Evolutionary conservation across 1,140 invertebrate species (phyloP), one percentile per base, ranked within the genome.

Genomic region (Sycophaga agraensis): DNA sequence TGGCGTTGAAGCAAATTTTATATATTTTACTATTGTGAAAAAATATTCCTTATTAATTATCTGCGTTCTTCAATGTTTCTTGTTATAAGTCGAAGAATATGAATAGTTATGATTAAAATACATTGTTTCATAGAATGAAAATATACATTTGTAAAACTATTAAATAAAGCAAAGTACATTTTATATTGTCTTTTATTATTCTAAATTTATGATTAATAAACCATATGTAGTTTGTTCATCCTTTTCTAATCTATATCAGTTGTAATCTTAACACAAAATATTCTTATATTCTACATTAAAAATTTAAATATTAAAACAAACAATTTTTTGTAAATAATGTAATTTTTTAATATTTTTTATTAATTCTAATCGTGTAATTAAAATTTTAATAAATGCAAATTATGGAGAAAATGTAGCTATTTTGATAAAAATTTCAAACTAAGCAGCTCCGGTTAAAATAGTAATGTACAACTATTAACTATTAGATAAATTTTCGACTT

Each of bases 1-100:
- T 35, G 16, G 39, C 35, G 28, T 57, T 57, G 6, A 45, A 57
- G 34, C 22, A 58, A 49, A 57, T 26, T 26, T 50, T 54, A 60
- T 60, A 59, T 53, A 53, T 54, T 53, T 60, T 59, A 43, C 19
- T 54, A 54, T 42, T 7, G 12, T 14, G 31, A 53, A 39, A 17
- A 39, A 4, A 12, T 26, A 26, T 17, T 6, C 19, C 37, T 9
- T 35, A 53, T 21, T 40, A 39, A 39, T n/a, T n/a, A n/a, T n/a
- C n/a, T n/a, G n/a, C n/a, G n/a, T n/a, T n/a, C n/a, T n/a, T n/a
- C n/a, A n/a, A 19, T 16, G 56, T 50, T 40, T 48, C 35, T 59
- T 49, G 43, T 26, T 59, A 19, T 26, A 39, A 58, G 16, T 8
- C 1, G 35, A 12, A 9, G 9, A 6, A 40, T 12, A 35, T 50